Conservation (phyloP, 2,797 vertebrate genomes). For the Momotus momota region DNA sequence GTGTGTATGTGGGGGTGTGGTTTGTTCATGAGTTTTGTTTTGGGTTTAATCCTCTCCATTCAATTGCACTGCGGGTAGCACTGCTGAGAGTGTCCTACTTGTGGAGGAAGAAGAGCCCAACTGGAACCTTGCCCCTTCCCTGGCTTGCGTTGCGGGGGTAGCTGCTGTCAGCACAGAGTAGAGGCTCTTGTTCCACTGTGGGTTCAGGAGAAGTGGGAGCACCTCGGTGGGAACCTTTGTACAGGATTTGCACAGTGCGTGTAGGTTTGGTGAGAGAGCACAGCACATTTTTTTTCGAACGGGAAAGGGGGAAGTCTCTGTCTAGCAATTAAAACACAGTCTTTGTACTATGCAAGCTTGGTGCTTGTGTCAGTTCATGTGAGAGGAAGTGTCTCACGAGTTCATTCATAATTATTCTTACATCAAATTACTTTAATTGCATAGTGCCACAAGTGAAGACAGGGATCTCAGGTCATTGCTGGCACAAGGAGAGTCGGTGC, state of each 20-base stretch:
- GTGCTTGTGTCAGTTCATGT: not conserved
- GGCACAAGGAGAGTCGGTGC: not conserved
- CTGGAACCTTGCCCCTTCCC: not conserved
- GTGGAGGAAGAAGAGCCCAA: not conserved
- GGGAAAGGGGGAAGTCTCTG: not conserved
- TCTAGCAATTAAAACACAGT: not conserved
- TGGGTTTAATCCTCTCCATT: not conserved
- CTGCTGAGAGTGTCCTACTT: not conserved
- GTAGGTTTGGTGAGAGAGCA: not conserved
- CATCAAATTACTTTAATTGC: not conserved
- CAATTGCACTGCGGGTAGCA: accelerated
- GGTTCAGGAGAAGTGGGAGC: not conserved
- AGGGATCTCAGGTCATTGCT: not conserved
- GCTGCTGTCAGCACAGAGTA: not conserved
- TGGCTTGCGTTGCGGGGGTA: accelerated
- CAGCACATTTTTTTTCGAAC: not conserved
- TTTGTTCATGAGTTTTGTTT: not conserved
- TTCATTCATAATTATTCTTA: not conserved
- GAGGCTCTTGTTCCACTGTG: not conserved
- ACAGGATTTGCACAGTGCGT: accelerated
- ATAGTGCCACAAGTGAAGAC: not conserved
- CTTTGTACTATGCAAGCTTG: not conserved
- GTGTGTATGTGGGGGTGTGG: accelerated
- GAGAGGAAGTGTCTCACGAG: not conserved
- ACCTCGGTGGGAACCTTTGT: accelerated